Evolutionary conservation across 1,140 invertebrate genomes (phyloP).

Genomic region (Lasioglossum baleicum): DNA sequence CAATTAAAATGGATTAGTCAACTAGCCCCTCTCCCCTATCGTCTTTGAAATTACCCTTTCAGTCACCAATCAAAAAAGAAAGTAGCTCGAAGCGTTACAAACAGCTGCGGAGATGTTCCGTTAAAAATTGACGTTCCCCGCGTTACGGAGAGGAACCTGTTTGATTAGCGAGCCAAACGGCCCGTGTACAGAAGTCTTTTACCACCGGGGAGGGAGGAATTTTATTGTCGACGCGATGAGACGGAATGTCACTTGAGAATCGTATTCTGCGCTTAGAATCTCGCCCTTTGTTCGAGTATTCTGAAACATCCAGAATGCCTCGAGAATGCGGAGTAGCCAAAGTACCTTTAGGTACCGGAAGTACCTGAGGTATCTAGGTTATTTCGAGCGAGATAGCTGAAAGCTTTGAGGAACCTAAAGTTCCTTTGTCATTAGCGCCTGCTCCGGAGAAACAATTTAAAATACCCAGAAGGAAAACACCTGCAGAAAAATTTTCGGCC

Average conservation of each 20-base stretch:
- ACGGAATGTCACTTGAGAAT: constrained; percentile 2
- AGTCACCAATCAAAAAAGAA: too few species aligned
- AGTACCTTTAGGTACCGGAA: constrained; percentile 14
- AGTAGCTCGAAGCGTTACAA: too few species aligned
- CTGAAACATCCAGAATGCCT: neutral
- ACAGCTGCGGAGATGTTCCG: too few species aligned
- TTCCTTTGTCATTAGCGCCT: neutral
- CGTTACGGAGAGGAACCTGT: too few species aligned
- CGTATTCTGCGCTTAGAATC: neutral
- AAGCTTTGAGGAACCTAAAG: neutral
- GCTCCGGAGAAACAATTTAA: neutral
- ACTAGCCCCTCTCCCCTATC: too few species aligned
- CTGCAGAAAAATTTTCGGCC: too few species aligned
- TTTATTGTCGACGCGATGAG: neutral
- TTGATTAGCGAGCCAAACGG: neutral
- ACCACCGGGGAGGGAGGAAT: neutral
- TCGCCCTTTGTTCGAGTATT: constrained; percentile 7
- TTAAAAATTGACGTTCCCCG: too few species aligned
- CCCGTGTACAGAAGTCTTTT: neutral
- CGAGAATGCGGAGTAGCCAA: constrained; percentile 11
- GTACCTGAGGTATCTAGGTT: constrained; percentile 10
- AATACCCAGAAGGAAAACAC: neutral
- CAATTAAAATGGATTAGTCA: too few species aligned
- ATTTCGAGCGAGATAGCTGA: neutral
- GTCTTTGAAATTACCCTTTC: too few species aligned